Base-by-base conservation (phyloP, 2,113 vertebrate species). In the Nesoenas mayeri region DNA sequence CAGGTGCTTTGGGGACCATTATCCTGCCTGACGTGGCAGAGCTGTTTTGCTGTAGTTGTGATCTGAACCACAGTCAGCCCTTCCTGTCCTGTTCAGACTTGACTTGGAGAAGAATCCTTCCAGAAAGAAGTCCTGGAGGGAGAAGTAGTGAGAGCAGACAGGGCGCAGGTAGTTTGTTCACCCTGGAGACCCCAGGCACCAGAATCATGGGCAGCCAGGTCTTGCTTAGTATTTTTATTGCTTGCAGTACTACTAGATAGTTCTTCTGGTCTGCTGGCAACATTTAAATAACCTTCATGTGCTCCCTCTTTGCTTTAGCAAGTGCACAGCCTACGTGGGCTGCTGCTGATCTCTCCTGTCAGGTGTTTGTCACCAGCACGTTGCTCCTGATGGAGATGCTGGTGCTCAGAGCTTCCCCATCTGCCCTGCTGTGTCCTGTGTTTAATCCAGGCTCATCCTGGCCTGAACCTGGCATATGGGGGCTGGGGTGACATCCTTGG, bases 281-380 rank as follows among this genome's bases (percentile, higher is more conserved):
- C 58, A 12, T 88, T 94, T 85, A 67, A 92, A 79, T 90, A 72
- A 89, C 74, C 79, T 75, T 90, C 66, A 8, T 26, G 13, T 90
- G 70, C 26, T 85, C 93, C 29, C 22, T 82, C 42, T 79, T 90
- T 85, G 61, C 61, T 75, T 87, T 88, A 94, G 82, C 53, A 29
- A 62, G 66, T 66, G 51, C 85, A 36, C 48, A 93, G 66, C 53
- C 74, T 79, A 15, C 0, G 2, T 64, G 70, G 81, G 60, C 61
- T 87, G 88, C 72, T 80, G 83, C 36, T 86, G 34, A 17, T 73
- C n/a, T 71, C 38, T 65, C 12, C 79, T 84, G 47, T 71, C 42
- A 44, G 65, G 38, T 10, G 6, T 74, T 64, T 1, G 9, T 28
- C 10, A 5, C 53, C 51, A 75, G 60, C 3, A 0, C 0, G 0